Evolutionary conservation across 2,888 invertebrate species (phyloP), one percentile per base, ranked within the genome.

Genomic region (Xiphydria camelus): DNA sequence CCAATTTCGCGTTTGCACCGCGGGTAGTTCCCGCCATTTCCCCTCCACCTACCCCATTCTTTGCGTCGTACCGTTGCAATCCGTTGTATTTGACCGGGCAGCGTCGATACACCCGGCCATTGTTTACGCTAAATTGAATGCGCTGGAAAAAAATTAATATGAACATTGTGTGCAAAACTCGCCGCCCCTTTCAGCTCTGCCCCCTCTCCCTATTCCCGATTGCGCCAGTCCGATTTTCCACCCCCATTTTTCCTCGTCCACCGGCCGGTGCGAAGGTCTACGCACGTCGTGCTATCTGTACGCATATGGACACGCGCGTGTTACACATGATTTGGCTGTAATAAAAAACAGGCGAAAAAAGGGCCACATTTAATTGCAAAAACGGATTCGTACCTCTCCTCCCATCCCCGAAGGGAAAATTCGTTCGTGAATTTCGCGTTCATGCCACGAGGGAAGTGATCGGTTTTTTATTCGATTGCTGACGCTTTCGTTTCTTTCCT

Each of bases 71-170:
- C 37, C 45, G 37, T 42, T 50, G 49, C 40, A 44, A 54, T 57
- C 49, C 54, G 43, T 47, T 59, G 47, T 51, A 57, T 60, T 60
- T 57, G 55, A 54, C 41, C 57, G 53, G 48, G 50, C 43, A 51
- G 43, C 25, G 49, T 41, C 53, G 53, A 59, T 59, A 57, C 57
- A 51, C 47, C 40, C 47, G 40, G 50, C 53, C 53, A 59, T 59
- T 64, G 61, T 64, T 62, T 57, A 57, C 57, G 55, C 58, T 48
- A 61, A 64, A 67, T 65, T 62, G 61, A 64, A 62, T 59, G 46
- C 55, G 57, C 50, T 51, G 54, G 52, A 50, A 57, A 55, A 57
- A 62, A 61, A 62, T 59, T 62, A 62, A 64, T 63, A 62, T 55
- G 59, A 60, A 57, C 51, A 55, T 47, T 53, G 51, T 50, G 51